Evolutionary conservation across 2,113 vertebrate species (phyloP).

Genomic region (Pontoporia blainvillei): DNA sequence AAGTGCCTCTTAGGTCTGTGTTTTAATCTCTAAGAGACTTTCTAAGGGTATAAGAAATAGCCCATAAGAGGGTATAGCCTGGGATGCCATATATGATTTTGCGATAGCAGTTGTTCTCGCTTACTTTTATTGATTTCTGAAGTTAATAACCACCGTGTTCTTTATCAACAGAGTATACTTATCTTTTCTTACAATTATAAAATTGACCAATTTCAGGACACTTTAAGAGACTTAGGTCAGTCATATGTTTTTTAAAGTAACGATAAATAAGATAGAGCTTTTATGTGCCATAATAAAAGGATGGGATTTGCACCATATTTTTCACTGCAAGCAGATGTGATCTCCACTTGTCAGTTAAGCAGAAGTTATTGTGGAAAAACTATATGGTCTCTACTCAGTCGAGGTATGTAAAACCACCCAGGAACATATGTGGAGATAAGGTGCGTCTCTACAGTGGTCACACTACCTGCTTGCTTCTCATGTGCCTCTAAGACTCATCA

Average conservation of each 20-base stretch:
- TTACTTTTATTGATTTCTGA: not conserved
- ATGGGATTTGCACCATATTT: slow-evolving; percentile 54
- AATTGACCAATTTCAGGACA: not conserved
- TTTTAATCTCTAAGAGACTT: not conserved
- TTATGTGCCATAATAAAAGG: slow-evolving; percentile 36
- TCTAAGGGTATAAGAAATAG: not conserved
- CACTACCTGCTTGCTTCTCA: not conserved
- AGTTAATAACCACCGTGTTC: not conserved
- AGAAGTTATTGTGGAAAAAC: not conserved
- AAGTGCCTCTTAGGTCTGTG: not conserved
- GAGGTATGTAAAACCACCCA: not conserved
- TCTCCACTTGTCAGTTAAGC: not conserved
- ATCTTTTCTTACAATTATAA: slow-evolving; percentile 21
- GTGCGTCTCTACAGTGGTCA: not conserved
- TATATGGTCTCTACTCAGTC: not conserved
- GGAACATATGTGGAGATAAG: not conserved
- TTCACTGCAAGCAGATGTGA: not conserved
- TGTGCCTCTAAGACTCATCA: not conserved
- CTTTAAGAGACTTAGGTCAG: not conserved
- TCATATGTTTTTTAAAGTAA: not conserved
- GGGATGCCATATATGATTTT: not conserved
- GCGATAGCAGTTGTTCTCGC: not conserved
- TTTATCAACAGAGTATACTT: not conserved
- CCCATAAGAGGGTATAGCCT: not conserved
- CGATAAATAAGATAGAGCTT: not conserved